These are phyloP conservation scores for Danio choprae DNA, from an alignment of 2,797 vertebrate genomes.

Conservation along the genomic window DNA sequence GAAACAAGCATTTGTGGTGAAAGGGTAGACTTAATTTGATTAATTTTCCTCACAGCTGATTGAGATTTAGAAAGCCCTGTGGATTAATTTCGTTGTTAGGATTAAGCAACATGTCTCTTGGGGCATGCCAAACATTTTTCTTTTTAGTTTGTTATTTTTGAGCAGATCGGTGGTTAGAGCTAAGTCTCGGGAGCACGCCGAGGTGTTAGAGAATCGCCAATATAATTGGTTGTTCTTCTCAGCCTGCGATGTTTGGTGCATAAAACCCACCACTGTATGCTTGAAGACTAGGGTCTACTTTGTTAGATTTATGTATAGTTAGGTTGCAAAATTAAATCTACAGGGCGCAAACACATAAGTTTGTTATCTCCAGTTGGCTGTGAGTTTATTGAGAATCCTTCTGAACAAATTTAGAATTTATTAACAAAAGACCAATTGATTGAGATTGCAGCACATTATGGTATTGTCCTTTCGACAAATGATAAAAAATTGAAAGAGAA, in stretches of 20 bases:
- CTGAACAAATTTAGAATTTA: too few relatives aligned
- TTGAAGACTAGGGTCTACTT: background rate
- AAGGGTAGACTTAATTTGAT: too few relatives aligned
- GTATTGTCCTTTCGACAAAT: background rate
- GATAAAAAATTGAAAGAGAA: background rate
- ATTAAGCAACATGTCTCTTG: background rate
- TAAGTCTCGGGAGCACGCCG: background rate
- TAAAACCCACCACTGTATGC: background rate
- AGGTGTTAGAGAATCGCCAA: background rate
- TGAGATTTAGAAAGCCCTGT: background rate
- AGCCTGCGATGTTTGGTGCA: background rate
- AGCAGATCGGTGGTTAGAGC: background rate
- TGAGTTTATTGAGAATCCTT: too few relatives aligned
- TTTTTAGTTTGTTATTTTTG: background rate
- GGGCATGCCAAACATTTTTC: background rate
- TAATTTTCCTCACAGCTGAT: background rate
- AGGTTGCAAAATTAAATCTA: background rate
- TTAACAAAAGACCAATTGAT: too few relatives aligned
- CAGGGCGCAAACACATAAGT: too few relatives aligned
- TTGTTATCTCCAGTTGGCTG: too few relatives aligned
- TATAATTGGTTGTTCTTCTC: background rate
- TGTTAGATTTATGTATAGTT: background rate
- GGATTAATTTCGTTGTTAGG: background rate
- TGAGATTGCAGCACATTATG: background rate
- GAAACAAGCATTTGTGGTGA: too few relatives aligned